A percentile compares a stretch with the other conserved stretches of the same genome.
These are phyloP conservation scores for Aromia moschata DNA, from an alignment of 2,888 invertebrate species.

Conservation along the genomic window DNA sequence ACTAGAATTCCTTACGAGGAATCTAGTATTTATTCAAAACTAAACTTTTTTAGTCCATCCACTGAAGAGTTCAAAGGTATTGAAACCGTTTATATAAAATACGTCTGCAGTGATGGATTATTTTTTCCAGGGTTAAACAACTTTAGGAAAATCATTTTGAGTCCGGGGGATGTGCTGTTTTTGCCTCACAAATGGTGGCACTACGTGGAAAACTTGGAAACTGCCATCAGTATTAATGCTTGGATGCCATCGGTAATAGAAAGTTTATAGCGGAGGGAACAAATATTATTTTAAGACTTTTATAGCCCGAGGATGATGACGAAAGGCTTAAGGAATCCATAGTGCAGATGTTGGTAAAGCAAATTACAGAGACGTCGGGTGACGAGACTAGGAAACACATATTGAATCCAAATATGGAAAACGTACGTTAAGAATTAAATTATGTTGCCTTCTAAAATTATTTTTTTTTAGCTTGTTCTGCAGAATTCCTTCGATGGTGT, in stretches of 20 bases:
- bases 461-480: constrained; percentile 38
- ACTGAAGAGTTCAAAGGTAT: constrained; percentile 64
- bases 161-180: constrained; percentile 86
- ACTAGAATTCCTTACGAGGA: constrained; percentile 95
- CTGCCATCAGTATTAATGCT: constrained; percentile 71
- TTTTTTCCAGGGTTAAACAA: constrained; percentile 46
- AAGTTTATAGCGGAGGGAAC: no score
- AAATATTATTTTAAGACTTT: constrained; percentile 30
- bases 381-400: constrained; percentile 64
- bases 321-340: constrained; percentile 72
- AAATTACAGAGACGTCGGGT: constrained; percentile 68
- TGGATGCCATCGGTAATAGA: constrained; percentile 78
- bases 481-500: constrained; percentile 23
- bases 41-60: constrained; percentile 79
- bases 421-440: constrained; percentile 30
- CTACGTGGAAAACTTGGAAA: constrained; percentile 88
- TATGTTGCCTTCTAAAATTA: neutral
- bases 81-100: no score
- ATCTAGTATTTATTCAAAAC: constrained; percentile 89
- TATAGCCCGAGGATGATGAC: constrained; percentile 63
- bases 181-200: constrained; percentile 98
- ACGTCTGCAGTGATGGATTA: no score
- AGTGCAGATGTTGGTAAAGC: constrained; percentile 73
- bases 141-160: constrained; percentile 69
- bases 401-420: constrained; percentile 76